A percentile compares a stretch with the other conserved stretches of the same genome.
Evolutionary conservation across 1,140 invertebrate species (phyloP).

Genomic region (Polyergus mexicanus): DNA sequence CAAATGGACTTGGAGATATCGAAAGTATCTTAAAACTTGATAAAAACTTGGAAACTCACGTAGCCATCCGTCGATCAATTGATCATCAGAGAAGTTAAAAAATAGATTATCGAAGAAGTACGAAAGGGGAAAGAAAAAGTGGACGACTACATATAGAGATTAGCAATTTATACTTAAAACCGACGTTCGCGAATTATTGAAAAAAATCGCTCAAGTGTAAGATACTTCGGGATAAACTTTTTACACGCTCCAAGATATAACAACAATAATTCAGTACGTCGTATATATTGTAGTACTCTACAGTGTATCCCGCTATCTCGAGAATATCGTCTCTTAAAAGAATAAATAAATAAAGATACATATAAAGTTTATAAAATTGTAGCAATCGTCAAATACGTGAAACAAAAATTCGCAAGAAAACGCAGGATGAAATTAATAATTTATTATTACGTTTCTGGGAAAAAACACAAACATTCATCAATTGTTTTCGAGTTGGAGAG

Average conservation of each 20-base stretch:
- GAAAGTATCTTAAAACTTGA: slow-evolving; percentile 43
- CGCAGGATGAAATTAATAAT: background rate
- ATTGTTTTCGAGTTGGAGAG: slow-evolving; percentile 63
- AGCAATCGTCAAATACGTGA: background rate
- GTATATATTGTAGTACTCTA: background rate
- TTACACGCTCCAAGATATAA: slow-evolving; percentile 13
- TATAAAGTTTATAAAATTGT: background rate
- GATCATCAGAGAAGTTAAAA: slow-evolving; percentile 71
- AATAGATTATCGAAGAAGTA: slow-evolving; percentile 70
- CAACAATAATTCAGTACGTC: slow-evolving; percentile 53
- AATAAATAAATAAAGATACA: background rate
- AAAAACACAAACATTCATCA: background rate
- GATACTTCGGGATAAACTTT: slow-evolving; percentile 52
- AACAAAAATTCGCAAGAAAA: slow-evolving; percentile 15
- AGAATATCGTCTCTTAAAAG: background rate
- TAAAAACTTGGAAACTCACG: slow-evolving; percentile 58
- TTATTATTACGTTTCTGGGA: background rate
- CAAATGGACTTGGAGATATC: slow-evolving; percentile 52
- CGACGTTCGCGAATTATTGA: slow-evolving; percentile 60
- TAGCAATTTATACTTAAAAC: slow-evolving; percentile 63
- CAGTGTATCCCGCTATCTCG: background rate
- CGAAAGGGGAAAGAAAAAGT: background rate
- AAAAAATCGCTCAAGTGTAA: slow-evolving; percentile 60
- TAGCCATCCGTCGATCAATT: slow-evolving; percentile 67
- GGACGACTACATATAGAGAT: slow-evolving; percentile 38